Evolutionary conservation across 2,888 invertebrate species (phyloP), one percentile per base, ranked within the genome.

Genomic region (Leptura quadrifasciata): DNA sequence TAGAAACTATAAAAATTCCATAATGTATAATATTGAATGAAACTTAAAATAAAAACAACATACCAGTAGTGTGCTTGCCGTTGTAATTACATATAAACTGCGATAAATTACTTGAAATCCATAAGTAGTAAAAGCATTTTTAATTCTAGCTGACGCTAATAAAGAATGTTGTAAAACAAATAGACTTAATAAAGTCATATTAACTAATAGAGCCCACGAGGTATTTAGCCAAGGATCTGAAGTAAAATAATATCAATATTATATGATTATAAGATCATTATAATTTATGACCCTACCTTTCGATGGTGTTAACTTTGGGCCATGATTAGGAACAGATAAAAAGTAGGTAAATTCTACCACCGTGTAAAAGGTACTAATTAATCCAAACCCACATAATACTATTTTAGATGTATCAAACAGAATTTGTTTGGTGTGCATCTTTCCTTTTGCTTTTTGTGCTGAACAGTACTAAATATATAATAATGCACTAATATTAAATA

Each of bases 111-210:
- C 88, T 69, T 89, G 86, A 27, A 92, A 84, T 0, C 89, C 86
- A 27, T 91, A 80, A 64, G 87, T 89, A 63, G 86, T 77, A 75
- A 91, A 86, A 21, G 90, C 77, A 63, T 88, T 84, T 84, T 92
- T 93, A 0, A 91, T 82, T 35, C 86, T 76, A 1, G 87, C 86
- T 63, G 89, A 89, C 72, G 91, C 91, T 89, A 93, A 90, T 39
- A 91, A 82, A 21, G 92, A 91, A 82, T 93, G 93, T 85, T 92
- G 92, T 4, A 92, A 85, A 75, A 92, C 90, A 83, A 93, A 93
- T 8, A 88, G 80, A 76, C 90, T 89, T 52, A 93, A 76, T 21
- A 92, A 89, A 10, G 88, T 85, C 54, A 90, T 90, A 80, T 93
- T 89, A 20, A 88, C 84, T 55, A 91, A 78, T 57, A 91, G 81